Conservation (phyloP, 2,797 vertebrate genomes). For the Anisognathus igniventris region DNA sequence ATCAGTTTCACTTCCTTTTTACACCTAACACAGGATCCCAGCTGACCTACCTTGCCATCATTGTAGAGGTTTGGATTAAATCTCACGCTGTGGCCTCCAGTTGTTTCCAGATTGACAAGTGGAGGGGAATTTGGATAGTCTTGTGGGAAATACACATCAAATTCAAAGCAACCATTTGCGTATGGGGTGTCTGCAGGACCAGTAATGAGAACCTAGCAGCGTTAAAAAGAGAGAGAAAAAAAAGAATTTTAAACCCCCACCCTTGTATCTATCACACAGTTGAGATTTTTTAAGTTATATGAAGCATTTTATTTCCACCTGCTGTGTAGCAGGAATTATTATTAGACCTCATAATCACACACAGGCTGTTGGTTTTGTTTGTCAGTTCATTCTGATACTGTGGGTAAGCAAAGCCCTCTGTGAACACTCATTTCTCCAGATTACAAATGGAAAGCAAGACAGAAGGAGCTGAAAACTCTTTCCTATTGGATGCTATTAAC, state of each 20-base stretch:
- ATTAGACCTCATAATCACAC: background rate
- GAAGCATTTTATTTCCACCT: background rate
- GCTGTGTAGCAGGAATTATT: background rate
- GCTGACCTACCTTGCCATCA: slow-evolving; percentile 88
- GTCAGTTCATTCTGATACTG: background rate
- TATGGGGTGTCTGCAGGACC: slow-evolving; percentile 98
- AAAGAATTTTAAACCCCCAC: background rate
- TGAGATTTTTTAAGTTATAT: background rate
- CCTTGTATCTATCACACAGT: background rate
- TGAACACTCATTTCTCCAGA: background rate
- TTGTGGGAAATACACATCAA: slow-evolving; percentile 98
- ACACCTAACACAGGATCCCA: background rate
- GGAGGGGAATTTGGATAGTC: slow-evolving; percentile 98
- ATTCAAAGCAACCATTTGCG: slow-evolving; percentile 97
- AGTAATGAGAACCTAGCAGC: slow-evolving; percentile 90
- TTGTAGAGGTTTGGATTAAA: slow-evolving; percentile 99
- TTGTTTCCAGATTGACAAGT: slow-evolving; percentile 97
- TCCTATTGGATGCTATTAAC: background rate
- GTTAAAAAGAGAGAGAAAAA: background rate
- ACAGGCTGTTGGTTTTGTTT: background rate
- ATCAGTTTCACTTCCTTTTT: background rate
- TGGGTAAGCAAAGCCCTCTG: background rate
- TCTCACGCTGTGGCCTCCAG: slow-evolving; percentile 95
- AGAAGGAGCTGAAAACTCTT: background rate
- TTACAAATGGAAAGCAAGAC: background rate